Evolutionary conservation across 2,113 vertebrate genomes (phyloP).

Genomic region (Notarius quadriscutis): DNA sequence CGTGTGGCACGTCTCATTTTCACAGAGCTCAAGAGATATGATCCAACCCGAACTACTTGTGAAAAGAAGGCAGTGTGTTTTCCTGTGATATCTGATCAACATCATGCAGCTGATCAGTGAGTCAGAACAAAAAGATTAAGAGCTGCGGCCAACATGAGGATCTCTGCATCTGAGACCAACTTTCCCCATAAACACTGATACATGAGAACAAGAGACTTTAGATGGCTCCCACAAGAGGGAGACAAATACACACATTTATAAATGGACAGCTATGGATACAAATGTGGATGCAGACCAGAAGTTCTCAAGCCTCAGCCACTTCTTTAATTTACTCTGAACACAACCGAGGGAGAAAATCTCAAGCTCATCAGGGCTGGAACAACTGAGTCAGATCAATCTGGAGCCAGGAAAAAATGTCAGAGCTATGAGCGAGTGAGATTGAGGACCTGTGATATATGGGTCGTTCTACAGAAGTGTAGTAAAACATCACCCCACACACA

Average conservation of each 20-base stretch:
- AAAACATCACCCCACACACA: no score
- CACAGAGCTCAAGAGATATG: background rate
- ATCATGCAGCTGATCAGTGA: background rate
- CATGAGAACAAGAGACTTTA: background rate
- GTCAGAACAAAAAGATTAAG: background rate
- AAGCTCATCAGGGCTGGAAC: background rate
- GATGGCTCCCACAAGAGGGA: background rate
- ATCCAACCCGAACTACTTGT: background rate
- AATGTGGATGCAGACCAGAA: background rate
- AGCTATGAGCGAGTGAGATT: background rate
- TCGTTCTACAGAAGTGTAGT: background rate
- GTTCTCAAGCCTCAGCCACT: background rate
- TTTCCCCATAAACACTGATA: background rate
- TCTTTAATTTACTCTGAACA: background rate
- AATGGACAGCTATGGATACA: background rate
- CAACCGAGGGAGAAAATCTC: background rate
- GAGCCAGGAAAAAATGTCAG: background rate
- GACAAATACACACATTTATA: conserved; percentile 10
- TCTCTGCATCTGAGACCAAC: background rate
- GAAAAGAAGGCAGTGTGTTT: background rate
- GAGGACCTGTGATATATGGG: background rate
- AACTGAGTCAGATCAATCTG: background rate
- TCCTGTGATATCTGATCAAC: background rate
- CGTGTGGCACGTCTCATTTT: background rate
- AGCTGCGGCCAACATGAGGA: background rate